These are phyloP conservation scores for Zeuzera pyrina DNA, from an alignment of 2,888 invertebrate genomes.

Conservation along the genomic window DNA sequence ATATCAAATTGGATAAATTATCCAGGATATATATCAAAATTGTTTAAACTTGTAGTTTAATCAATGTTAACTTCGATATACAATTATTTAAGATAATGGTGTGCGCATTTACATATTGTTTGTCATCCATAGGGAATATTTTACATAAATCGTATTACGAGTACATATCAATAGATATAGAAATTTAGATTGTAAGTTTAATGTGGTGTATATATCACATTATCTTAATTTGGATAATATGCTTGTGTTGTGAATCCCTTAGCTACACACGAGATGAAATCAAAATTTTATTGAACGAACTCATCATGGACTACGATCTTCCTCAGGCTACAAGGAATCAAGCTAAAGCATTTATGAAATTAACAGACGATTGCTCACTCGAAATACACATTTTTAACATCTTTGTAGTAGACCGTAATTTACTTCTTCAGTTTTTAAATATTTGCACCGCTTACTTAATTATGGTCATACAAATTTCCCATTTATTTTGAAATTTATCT, in stretches of 20 bases:
- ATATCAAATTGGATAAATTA: no score
- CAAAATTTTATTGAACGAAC: constrained; percentile 37
- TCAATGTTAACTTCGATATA: no score
- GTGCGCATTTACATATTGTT: no score
- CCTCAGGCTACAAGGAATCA: constrained; percentile 37
- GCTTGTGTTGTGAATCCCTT: constrained; percentile 35
- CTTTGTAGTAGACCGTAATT: constrained; percentile 9
- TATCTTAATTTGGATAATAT: constrained; percentile 29
- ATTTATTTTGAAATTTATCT: constrained; percentile 9
- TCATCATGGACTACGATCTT: constrained; percentile 45
- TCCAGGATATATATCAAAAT: no score
- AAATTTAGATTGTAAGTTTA: no score
- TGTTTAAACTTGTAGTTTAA: no score
- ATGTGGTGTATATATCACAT: constrained; percentile 35
- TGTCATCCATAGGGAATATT: no score
- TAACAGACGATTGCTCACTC: constrained; percentile 43
- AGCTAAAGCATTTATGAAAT: constrained; percentile 46
- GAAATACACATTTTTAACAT: constrained; percentile 12
- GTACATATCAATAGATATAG: no score
- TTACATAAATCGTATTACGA: no score
- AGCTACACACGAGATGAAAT: constrained; percentile 29
- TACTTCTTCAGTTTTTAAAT: constrained; percentile 11
- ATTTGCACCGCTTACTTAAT: constrained; percentile 10
- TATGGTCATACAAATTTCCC: constrained; percentile 10
- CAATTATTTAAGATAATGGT: no score